These are phyloP conservation scores for Stomatorhinus walkeri DNA, from an alignment of 2,797 vertebrate genomes.

Conservation along the genomic window DNA sequence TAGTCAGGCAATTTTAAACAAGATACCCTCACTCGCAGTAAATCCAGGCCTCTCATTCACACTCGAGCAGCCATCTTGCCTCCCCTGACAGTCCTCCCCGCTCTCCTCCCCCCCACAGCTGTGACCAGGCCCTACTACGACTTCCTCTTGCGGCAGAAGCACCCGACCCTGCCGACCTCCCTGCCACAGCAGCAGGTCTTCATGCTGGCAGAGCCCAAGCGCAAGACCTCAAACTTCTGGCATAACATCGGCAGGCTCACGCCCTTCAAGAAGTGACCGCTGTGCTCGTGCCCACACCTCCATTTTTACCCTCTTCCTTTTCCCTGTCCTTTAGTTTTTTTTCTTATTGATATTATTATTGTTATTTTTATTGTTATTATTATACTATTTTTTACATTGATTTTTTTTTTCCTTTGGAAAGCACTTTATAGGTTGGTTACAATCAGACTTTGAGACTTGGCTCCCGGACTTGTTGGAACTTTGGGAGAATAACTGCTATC, in stretches of 20 bases:
- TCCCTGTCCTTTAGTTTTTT: conserved; percentile 35
- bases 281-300: conserved; percentile 50
- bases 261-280: conserved; percentile 80
- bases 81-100: neutral
- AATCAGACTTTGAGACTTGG: conserved; percentile 48
- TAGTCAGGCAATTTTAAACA: neutral
- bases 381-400: conserved; percentile 29
- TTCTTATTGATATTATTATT: conserved; percentile 16
- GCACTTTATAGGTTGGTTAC: conserved; percentile 71
- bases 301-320: conserved; percentile 27
- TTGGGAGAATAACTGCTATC: conserved; percentile 28
- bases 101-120: conserved; percentile 50
- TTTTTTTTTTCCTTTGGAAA: conserved; percentile 50
- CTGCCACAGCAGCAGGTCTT: conserved; percentile 87
- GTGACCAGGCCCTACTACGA: conserved; percentile 82
- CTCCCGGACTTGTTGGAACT: conserved; percentile 37
- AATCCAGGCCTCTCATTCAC: neutral
- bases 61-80: neutral
- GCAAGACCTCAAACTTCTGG: conserved; percentile 93
- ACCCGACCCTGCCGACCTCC: conserved; percentile 73
- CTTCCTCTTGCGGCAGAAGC: conserved; percentile 84
- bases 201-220: conserved; percentile 88
- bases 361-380: conserved; percentile 37
- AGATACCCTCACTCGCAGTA: neutral
- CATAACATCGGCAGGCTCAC: conserved; percentile 91